These are phyloP conservation scores for Oryzias dopingdopingensis DNA, from an alignment of 2,797 vertebrate genomes.

Conservation along the genomic window DNA sequence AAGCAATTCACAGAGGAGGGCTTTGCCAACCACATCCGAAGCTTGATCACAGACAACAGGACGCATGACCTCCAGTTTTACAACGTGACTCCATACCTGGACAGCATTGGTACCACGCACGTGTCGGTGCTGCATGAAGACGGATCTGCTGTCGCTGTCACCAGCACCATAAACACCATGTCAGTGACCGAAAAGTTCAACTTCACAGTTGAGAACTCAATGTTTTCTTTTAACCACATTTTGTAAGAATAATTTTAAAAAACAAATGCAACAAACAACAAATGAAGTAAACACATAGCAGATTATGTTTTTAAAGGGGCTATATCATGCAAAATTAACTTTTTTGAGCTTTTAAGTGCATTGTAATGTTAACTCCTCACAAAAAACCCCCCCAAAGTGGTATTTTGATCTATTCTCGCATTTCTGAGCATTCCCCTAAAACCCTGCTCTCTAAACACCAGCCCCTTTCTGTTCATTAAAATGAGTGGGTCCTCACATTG, in stretches of 20 bases:
- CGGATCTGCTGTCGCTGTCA: slow-evolving; percentile 87
- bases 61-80: slow-evolving; percentile 78
- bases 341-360: no score
- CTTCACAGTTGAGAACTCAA: not conserved
- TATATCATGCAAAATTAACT: no score
- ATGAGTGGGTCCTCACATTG: no score
- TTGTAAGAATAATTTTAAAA: no score
- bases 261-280: not conserved
- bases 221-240: no score
- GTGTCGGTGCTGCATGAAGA: slow-evolving; percentile 86
- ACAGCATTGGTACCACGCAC: slow-evolving; percentile 83
- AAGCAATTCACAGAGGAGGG: slow-evolving; percentile 60
- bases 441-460: no score
- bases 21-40: slow-evolving; percentile 68
- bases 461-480: no score
- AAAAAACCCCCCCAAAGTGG: no score
- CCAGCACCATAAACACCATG: slow-evolving; percentile 93
- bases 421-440: no score
- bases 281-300: not conserved
- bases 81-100: slow-evolving; percentile 43
- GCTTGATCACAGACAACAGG: slow-evolving; percentile 61
- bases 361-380: no score
- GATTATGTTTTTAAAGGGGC: slow-evolving; percentile 6
- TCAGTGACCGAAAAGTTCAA: slow-evolving; percentile 65
- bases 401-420: no score